Evolutionary conservation across 1,140 invertebrate genomes (phyloP).

Genomic region (Drosophila micromelanica): DNA sequence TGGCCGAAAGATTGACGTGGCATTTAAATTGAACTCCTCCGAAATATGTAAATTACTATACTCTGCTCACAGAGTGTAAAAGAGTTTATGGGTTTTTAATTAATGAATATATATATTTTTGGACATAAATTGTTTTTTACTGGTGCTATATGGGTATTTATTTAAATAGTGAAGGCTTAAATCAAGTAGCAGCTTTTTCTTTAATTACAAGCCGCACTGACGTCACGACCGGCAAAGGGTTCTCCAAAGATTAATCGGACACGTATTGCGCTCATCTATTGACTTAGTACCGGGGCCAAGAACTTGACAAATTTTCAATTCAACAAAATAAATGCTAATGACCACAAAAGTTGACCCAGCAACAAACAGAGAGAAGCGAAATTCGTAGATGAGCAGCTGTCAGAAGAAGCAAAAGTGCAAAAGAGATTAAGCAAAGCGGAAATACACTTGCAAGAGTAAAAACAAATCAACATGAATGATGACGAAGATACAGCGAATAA

Average conservation of each 20-base stretch:
- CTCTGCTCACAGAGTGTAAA: no score
- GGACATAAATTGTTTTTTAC: no score
- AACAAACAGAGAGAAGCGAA: background rate
- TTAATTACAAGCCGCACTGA: slow-evolving; percentile 13
- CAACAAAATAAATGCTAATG: slow-evolving; percentile 45
- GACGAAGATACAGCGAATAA: background rate
- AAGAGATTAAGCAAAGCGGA: background rate
- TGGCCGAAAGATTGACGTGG: no score
- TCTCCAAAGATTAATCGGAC: background rate
- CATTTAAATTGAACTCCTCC: no score
- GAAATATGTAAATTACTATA: no score
- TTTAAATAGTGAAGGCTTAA: background rate
- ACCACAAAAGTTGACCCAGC: slow-evolving; percentile 34
- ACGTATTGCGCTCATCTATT: slow-evolving; percentile 40
- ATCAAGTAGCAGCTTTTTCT: background rate
- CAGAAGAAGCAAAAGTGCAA: background rate
- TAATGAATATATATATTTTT: no score
- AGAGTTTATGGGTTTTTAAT: no score
- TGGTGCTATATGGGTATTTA: no score
- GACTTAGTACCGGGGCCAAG: slow-evolving; percentile 27
- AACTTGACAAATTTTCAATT: slow-evolving; percentile 55
- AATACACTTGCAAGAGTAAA: background rate
- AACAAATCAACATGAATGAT: background rate
- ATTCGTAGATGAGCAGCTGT: background rate
- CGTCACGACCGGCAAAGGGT: background rate